Evolutionary conservation across 2,888 invertebrate genomes (phyloP).

Genomic region (Lycaena phlaeas): DNA sequence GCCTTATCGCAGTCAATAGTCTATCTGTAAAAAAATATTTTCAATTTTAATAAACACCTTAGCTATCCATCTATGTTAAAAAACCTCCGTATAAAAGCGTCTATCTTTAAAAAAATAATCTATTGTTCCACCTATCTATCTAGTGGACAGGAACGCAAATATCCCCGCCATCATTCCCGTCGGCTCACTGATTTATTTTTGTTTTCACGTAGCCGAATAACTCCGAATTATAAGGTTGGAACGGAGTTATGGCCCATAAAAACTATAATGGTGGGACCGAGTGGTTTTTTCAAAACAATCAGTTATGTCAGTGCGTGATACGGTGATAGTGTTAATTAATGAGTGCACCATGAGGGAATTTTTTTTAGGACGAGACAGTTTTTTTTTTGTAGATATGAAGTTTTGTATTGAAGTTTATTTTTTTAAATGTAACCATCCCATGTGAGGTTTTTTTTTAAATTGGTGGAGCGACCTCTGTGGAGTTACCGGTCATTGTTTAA

Average conservation of each 20-base stretch:
- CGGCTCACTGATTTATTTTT: constrained; percentile 43
- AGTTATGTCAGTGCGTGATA: constrained; percentile 15
- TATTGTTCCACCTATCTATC: too few relatives aligned
- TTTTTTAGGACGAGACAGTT: neutral
- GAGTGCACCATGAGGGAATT: neutral
- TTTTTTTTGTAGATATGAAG: neutral
- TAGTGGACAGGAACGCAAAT: constrained; percentile 1
- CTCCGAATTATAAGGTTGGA: constrained; percentile 44
- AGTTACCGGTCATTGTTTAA: too few relatives aligned
- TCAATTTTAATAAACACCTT: too few relatives aligned
- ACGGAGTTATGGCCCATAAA: constrained; percentile 44
- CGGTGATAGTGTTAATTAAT: constrained; percentile 15
- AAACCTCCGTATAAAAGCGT: too few relatives aligned
- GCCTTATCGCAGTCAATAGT: too few relatives aligned
- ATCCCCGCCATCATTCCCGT: constrained; percentile 11
- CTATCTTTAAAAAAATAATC: too few relatives aligned
- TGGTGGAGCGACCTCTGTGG: too few relatives aligned
- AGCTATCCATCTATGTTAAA: too few relatives aligned
- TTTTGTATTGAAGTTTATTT: too few relatives aligned
- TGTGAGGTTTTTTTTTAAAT: too few relatives aligned
- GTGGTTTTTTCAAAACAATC: constrained; percentile 15
- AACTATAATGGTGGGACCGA: constrained; percentile 34
- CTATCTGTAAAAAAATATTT: too few relatives aligned
- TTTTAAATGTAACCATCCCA: too few relatives aligned
- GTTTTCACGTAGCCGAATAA: constrained; percentile 40